Conservation (phyloP, 1,140 invertebrate genomes). For the Euura saliciscinereae region DNA sequence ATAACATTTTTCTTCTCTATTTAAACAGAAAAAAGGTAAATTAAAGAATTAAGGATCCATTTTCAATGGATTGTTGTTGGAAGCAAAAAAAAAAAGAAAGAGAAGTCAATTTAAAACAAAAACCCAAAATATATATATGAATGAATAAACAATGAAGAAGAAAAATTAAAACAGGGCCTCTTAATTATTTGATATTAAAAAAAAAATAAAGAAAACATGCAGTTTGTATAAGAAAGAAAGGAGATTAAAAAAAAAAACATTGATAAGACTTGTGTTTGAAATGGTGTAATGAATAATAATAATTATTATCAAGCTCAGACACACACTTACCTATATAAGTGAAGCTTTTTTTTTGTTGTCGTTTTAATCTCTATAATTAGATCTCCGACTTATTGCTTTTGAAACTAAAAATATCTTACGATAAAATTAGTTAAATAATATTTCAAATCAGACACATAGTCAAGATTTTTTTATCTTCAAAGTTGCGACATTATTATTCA, state of each 20-base stretch:
- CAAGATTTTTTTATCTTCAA: conserved; percentile 5
- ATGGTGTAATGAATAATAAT: no score
- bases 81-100: not conserved
- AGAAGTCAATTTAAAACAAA: not conserved
- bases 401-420: no score
- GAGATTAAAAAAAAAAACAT: not conserved
- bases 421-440: no score
- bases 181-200: conserved; percentile 8
- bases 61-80: conserved; percentile 9
- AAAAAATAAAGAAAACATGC: conserved; percentile 3
- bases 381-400: no score
- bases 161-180: not conserved
- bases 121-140: no score
- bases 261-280: no score
- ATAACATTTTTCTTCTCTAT: no score
- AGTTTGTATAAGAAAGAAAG: not conserved
- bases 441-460: not conserved
- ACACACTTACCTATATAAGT: no score
- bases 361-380: no score
- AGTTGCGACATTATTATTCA: not conserved
- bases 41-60: conserved; percentile 6
- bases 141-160: not conserved
- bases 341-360: no score
- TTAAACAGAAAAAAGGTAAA: not conserved
- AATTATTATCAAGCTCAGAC: no score